phyloP scores from a whole-genome alignment of 2,888 invertebrate species.

The Trissolcus japonicus region DNA sequence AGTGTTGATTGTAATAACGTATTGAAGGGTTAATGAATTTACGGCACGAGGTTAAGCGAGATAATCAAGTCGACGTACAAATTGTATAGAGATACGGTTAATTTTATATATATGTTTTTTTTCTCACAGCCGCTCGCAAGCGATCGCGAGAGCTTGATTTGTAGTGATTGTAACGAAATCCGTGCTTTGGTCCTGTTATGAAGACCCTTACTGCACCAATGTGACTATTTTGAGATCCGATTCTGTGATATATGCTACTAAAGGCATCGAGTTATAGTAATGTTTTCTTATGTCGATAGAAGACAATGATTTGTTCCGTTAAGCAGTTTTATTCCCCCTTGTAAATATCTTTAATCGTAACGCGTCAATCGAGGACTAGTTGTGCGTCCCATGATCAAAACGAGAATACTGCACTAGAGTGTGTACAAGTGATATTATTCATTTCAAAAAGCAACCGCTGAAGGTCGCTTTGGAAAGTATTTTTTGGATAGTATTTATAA shows the following conservation, averaged over 20 bases:
- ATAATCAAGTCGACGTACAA: slow-evolving; percentile 31
- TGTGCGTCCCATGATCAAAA: slow-evolving; percentile 46
- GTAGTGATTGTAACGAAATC: slow-evolving; percentile 24
- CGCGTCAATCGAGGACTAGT: slow-evolving; percentile 29
- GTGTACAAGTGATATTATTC: slow-evolving; percentile 54
- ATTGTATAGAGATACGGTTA: slow-evolving; percentile 36
- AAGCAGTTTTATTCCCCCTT: slow-evolving; percentile 40
- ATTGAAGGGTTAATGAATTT: too few species aligned
- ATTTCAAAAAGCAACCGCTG: slow-evolving; percentile 12
- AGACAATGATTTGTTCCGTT: slow-evolving; percentile 54
- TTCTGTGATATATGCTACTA: slow-evolving; percentile 75
- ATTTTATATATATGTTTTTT: slow-evolving; percentile 32
- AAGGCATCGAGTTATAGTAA: slow-evolving; percentile 64
- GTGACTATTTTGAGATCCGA: slow-evolving; percentile 61
- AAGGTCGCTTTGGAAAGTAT: slow-evolving; percentile 11
- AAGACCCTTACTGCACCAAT: slow-evolving; percentile 40
- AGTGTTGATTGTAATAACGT: too few species aligned
- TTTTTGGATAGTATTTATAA: slow-evolving; percentile 25
- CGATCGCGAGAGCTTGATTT: slow-evolving; percentile 17
- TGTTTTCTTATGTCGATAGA: slow-evolving; percentile 49
- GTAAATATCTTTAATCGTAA: slow-evolving; percentile 61
- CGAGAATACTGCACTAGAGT: slow-evolving; percentile 39
- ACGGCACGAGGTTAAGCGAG: neutral
- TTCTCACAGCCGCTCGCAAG: slow-evolving; percentile 10
- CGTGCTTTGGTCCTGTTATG: slow-evolving; percentile 51